phyloP scores from a whole-genome alignment of 2,113 vertebrate species.

The Acrocephalus arundinaceus region DNA sequence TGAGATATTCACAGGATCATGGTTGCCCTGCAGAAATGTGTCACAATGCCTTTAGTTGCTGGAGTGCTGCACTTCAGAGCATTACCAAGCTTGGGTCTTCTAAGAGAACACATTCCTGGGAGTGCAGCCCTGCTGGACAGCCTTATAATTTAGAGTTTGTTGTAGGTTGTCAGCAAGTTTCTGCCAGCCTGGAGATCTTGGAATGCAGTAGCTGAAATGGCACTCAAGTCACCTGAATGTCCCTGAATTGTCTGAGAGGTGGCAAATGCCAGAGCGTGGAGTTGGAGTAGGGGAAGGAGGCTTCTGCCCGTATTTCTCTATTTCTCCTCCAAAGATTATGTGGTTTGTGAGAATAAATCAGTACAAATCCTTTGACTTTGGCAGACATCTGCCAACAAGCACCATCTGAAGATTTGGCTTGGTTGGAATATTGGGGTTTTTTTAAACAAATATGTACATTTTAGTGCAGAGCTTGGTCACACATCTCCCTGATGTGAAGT shows the following conservation, averaged over 20 bases:
- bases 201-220: not conserved
- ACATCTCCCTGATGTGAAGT: not conserved
- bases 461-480: not conserved
- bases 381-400: not conserved
- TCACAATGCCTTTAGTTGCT: not conserved
- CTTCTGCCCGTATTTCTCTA: not conserved
- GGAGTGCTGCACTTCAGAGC: not conserved
- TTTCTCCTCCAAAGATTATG: not conserved
- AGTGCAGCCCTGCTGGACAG: not conserved
- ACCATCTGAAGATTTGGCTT: slow-evolving; percentile 15
- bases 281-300: not conserved
- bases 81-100: not conserved
- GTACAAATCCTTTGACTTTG: not conserved
- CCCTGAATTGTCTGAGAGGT: not conserved
- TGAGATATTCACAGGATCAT: not conserved
- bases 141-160: not conserved
- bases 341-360: not conserved
- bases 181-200: not conserved
- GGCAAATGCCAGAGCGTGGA: not conserved
- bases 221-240: not conserved
- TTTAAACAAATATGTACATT: not conserved
- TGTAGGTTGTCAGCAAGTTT: not conserved
- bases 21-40: not conserved
- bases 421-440: not conserved
- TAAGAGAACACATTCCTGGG: not conserved